Conservation (phyloP, 2,113 vertebrate genomes). For the Garra rufa region DNA sequence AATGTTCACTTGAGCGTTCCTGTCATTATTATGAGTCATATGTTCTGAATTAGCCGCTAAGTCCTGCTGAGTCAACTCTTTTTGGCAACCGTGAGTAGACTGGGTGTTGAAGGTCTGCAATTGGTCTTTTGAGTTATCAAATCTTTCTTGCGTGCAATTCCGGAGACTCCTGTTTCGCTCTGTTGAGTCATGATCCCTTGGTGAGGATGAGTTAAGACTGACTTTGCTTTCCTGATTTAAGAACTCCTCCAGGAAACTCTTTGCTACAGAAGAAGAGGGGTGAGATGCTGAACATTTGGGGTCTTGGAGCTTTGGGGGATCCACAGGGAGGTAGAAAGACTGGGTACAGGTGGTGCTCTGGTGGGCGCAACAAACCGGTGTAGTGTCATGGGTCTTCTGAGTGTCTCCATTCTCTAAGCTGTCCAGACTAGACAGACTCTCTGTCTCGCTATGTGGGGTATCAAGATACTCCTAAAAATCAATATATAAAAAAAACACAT, state of each 20-base stretch:
- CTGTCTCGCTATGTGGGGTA: slow-evolving; percentile 76
- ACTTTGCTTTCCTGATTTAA: slow-evolving; percentile 58
- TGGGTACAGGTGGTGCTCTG: slow-evolving; percentile 25
- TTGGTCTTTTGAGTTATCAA: slow-evolving; percentile 45
- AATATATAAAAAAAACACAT: slow-evolving; percentile 50
- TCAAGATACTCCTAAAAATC: slow-evolving; percentile 81
- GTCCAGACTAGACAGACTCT: slow-evolving; percentile 86
- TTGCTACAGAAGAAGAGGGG: slow-evolving; percentile 64
- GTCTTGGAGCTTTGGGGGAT: slow-evolving; percentile 62
- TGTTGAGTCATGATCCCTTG: slow-evolving; percentile 61
- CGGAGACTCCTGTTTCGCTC: slow-evolving; percentile 55
- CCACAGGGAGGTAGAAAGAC: slow-evolving; percentile 58
- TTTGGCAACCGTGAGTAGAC: slow-evolving; percentile 43
- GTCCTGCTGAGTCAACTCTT: slow-evolving; percentile 45
- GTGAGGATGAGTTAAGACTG: slow-evolving; percentile 55
- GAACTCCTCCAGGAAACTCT: slow-evolving; percentile 67
- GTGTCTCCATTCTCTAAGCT: slow-evolving; percentile 85
- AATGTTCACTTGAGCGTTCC: slow-evolving; percentile 45
- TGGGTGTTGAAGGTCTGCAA: slow-evolving; percentile 30
- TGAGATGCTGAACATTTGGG: slow-evolving; percentile 58
- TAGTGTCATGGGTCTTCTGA: slow-evolving; percentile 64
- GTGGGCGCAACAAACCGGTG: slow-evolving; percentile 49
- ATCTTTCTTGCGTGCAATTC: slow-evolving; percentile 60
- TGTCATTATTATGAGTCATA: slow-evolving; percentile 19
- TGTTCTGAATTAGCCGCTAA: not conserved